Percentiles rank a stretch among this genome's conserved stretches.
Conservation (phyloP, 2,113 vertebrate genomes). For the Lasiurus cinereus region DNA sequence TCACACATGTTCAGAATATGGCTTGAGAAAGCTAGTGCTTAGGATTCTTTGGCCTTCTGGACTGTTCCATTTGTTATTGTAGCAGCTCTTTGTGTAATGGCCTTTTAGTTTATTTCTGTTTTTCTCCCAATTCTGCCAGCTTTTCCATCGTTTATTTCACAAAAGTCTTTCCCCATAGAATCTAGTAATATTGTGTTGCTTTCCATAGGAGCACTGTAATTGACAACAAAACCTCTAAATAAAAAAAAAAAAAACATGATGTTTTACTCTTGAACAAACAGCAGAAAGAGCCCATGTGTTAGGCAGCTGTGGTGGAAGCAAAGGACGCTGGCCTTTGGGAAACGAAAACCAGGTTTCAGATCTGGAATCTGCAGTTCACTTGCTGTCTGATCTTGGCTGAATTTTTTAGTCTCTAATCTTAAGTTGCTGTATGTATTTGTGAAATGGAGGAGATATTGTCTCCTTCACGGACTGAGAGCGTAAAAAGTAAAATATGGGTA, state of each 20-base stretch:
- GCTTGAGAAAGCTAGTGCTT: background rate
- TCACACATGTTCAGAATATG: background rate
- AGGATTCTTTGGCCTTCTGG: background rate
- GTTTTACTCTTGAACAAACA: slow-evolving; percentile 24
- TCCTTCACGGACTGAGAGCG: background rate
- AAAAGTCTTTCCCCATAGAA: background rate
- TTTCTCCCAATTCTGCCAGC: slow-evolving; percentile 25
- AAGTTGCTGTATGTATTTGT: background rate
- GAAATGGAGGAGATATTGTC: background rate
- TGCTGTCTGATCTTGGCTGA: background rate
- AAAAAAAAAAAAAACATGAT: background rate
- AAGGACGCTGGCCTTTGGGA: background rate
- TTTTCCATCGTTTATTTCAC: slow-evolving; percentile 55
- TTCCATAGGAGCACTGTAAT: slow-evolving; percentile 3
- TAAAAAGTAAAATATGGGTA: background rate
- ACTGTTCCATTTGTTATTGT: background rate
- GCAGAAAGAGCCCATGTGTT: background rate
- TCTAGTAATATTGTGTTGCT: background rate
- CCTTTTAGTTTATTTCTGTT: slow-evolving; percentile 59
- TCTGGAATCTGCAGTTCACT: background rate
- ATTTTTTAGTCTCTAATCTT: background rate
- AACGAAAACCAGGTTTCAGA: background rate
- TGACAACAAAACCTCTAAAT: slow-evolving; percentile 42
- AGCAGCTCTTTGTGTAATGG: slow-evolving; percentile 37
- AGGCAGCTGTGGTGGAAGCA: slow-evolving; percentile 9